Percentiles rank a stretch among this genome's conserved stretches.
phyloP scores from a whole-genome alignment of 1,140 invertebrate genomes.

The Acyrthosiphon pisum region DNA sequence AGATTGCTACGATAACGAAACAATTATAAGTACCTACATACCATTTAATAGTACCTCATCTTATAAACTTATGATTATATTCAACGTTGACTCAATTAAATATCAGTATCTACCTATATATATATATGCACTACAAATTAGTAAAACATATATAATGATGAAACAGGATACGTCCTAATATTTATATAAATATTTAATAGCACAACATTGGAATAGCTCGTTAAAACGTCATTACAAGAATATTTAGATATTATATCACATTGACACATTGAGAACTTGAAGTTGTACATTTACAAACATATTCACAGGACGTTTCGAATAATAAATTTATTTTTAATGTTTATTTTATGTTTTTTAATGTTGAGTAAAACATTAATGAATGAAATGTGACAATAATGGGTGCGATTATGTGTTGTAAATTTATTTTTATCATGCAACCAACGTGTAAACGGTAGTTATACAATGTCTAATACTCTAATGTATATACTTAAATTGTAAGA shows the following conservation, averaged over 20 bases:
- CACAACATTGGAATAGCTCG: neutral
- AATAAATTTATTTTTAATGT: neutral
- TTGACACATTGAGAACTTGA: neutral
- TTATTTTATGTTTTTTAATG: neutral
- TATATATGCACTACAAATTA: neutral
- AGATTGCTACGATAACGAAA: neutral
- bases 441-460: neutral
- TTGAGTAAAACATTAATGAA: neutral
- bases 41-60: neutral
- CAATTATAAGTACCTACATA: neutral
- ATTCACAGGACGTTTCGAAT: neutral
- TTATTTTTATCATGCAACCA: neutral
- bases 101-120: neutral
- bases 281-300: neutral
- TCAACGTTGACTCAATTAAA: neutral
- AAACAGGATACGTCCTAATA: neutral
- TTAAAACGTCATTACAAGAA: neutral
- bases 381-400: neutral
- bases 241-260: slow-evolving; percentile 19
- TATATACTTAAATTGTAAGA: neutral
- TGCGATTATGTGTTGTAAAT: neutral
- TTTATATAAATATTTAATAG: neutral
- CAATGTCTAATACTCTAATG: neutral
- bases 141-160: neutral
- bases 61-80: neutral